Evolutionary conservation across 2,888 invertebrate genomes (phyloP), one percentile per base, ranked within the genome.

Genomic region (Helleia helle): DNA sequence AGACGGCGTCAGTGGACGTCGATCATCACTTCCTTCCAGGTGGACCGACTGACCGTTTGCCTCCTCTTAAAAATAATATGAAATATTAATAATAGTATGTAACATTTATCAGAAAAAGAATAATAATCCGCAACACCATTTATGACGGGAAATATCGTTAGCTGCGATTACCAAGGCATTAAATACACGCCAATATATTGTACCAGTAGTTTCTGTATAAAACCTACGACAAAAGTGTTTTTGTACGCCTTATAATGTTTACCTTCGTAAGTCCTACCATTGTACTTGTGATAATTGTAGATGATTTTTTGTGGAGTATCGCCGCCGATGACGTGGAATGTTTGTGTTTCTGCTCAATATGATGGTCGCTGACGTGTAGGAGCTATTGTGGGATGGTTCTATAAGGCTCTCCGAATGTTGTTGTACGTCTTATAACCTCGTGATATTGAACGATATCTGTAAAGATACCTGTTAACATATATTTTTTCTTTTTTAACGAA

Each of bases 311-410:
- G 46, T 51, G 51, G 42, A 55, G 53, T 60, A 62, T 62, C 64
- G 70, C 71, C 50, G 59, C 61, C 76, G 80, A 81, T 80, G 76
- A 76, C 74, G 63, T 76, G 72, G 71, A 77, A 77, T 83, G 77
- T 81, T 81, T 83, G 65, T 71, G 61, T 80, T 80, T 80, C 80
- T 77, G 75, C 74, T 80, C 77, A 71, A 72, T 71, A 64, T 71
- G 77, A 71, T 60, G 71, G 55, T 61, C 63, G 63, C 55, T 75
- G 79, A 79, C 76, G 73, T 80, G 73, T 64, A 77, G 72, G 59
- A 62, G 54, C 68, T 58, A 70, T 81, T 80, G 75, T 79, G 59
- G 59, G 62, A 65, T 64, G 65, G 65, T 59, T 64, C 64, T 57
- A 64, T 55, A 62, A 56, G 69, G 67, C 71, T 69, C 70, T 65